phyloP scores from a whole-genome alignment of 2,113 vertebrate species.

The Tetraodon nigroviridis region DNA sequence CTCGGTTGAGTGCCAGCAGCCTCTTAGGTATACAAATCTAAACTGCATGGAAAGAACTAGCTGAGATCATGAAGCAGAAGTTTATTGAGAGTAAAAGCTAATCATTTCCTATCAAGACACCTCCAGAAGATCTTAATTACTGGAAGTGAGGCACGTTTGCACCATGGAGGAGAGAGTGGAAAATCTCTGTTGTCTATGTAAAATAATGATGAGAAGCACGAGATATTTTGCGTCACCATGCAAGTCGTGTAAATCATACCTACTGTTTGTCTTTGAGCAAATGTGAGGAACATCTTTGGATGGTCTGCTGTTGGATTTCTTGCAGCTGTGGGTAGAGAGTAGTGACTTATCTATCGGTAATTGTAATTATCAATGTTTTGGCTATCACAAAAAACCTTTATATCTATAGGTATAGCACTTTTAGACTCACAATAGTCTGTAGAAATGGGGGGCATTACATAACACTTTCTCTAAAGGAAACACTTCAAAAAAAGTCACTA shows the following conservation, averaged over 20 bases:
- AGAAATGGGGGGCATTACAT: no score
- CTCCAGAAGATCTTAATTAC: constrained; percentile 43
- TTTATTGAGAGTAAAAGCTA: constrained; percentile 23
- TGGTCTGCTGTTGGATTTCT: constrained; percentile 18
- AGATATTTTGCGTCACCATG: constrained; percentile 1
- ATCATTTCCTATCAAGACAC: constrained; percentile 47
- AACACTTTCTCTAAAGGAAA: no score
- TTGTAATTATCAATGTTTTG: constrained; percentile 7
- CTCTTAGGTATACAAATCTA: neutral
- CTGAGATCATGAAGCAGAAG: neutral
- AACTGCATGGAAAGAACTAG: constrained; percentile 39
- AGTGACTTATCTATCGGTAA: neutral
- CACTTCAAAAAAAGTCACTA: no score
- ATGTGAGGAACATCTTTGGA: constrained; percentile 39
- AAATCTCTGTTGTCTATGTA: constrained; percentile 28
- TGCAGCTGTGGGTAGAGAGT: neutral
- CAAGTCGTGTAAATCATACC: constrained; percentile 27
- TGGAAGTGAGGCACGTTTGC: constrained; percentile 35
- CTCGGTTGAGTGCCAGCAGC: neutral
- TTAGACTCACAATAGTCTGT: no score
- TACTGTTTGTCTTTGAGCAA: constrained; percentile 10
- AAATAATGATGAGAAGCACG: constrained; percentile 12
- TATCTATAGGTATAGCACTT: no score
- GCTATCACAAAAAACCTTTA: neutral
- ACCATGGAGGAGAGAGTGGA: constrained; percentile 29